These are phyloP conservation scores for Scaptomyza polygonia DNA, from an alignment of 2,888 invertebrate species.

Conservation along the genomic window DNA sequence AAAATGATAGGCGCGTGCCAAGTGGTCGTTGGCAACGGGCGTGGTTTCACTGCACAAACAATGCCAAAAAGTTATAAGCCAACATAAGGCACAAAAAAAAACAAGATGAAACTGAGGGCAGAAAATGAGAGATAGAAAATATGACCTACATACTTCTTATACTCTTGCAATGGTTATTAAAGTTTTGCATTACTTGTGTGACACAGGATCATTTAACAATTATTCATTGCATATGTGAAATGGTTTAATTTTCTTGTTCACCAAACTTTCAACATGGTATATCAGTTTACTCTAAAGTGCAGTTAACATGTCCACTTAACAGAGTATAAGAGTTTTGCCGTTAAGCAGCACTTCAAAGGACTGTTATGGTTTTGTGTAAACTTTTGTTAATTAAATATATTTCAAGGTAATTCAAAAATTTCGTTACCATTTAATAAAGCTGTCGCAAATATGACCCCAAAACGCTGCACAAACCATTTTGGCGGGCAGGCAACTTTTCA, in stretches of 20 bases:
- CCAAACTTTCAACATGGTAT: background rate
- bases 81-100: too few species aligned
- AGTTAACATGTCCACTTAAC: background rate
- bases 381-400: background rate
- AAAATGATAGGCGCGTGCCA: slow-evolving; percentile 57
- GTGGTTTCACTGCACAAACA: slow-evolving; percentile 34
- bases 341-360: background rate
- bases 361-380: background rate
- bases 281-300: background rate
- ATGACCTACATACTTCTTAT: slow-evolving; percentile 19
- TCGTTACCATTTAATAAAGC: slow-evolving; percentile 2
- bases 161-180: slow-evolving; percentile 3
- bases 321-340: slow-evolving; percentile 5
- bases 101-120: too few species aligned
- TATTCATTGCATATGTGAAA: background rate
- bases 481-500: slow-evolving; percentile 18
- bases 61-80: slow-evolving; percentile 52
- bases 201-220: background rate
- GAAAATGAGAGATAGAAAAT: too few species aligned
- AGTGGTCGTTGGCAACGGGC: slow-evolving; percentile 44
- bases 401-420: background rate
- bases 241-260: background rate
- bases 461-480: slow-evolving; percentile 15
- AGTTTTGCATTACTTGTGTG: background rate
- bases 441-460: slow-evolving; percentile 2